Evolutionary conservation across 1,140 invertebrate species (phyloP).

Genomic region (Rhizoglyphus robini): DNA sequence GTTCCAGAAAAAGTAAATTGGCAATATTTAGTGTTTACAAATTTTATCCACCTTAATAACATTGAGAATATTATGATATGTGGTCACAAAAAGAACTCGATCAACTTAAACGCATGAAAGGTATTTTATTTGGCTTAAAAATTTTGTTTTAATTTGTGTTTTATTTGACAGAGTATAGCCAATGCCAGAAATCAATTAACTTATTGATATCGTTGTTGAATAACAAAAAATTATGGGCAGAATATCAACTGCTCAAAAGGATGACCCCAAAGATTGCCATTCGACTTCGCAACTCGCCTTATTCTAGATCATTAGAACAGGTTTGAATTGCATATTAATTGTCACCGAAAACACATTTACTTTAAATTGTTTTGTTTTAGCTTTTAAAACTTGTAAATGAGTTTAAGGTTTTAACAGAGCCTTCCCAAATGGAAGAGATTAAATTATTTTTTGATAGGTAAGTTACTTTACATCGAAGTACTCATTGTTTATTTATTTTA

Average conservation of each 20-base stretch:
- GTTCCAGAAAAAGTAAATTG: too few relatives aligned
- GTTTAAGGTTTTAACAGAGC: neutral
- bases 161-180: neutral
- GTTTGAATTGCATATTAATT: neutral
- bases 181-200: too few relatives aligned
- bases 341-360: neutral
- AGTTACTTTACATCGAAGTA: too few relatives aligned
- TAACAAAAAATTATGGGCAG: neutral
- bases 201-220: too few relatives aligned
- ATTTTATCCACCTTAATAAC: too few relatives aligned
- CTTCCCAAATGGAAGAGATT: neutral
- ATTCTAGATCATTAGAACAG: neutral
- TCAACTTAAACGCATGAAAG: neutral
- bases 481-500: too few relatives aligned
- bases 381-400: neutral
- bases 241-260: neutral
- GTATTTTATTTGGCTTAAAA: neutral
- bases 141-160: neutral
- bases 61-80: too few relatives aligned
- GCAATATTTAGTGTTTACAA: too few relatives aligned
- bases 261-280: slow-evolving; percentile 9
- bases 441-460: neutral
- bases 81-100: neutral
- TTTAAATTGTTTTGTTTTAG: neutral
- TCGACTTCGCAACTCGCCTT: neutral